Conservation (phyloP, 2,113 vertebrate genomes). For the Albula goreensis region DNA sequence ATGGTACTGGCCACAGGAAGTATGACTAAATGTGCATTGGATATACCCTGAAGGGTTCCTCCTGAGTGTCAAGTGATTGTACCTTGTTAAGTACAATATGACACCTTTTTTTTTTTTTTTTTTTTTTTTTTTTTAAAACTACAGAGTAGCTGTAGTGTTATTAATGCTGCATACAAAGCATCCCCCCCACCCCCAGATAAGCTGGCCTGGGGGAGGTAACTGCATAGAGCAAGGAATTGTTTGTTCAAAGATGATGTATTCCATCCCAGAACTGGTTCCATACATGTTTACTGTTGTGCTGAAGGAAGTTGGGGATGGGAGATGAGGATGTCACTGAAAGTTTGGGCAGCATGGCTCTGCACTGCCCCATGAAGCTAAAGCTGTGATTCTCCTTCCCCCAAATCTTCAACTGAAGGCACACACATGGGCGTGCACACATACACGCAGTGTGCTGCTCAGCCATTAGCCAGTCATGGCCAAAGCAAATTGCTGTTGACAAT, state of each 20-base stretch:
- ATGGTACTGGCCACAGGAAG: no score
- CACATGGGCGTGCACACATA: slow-evolving; percentile 30
- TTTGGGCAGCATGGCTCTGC: slow-evolving; percentile 39
- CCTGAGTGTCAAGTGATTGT: no score
- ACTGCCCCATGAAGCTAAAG: slow-evolving; percentile 49
- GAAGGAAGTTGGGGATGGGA: slow-evolving; percentile 33
- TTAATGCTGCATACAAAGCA: not conserved
- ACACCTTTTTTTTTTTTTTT: no score
- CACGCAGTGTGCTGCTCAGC: slow-evolving; percentile 55
- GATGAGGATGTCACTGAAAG: slow-evolving; percentile 24
- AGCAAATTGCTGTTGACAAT: slow-evolving; percentile 28
- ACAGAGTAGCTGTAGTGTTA: slow-evolving; percentile 20
- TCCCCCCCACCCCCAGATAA: not conserved
- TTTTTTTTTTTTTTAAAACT: not conserved
- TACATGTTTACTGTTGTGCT: slow-evolving; percentile 41
- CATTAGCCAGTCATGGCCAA: slow-evolving; percentile 48
- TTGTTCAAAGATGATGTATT: not conserved
- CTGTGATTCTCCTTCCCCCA: slow-evolving; percentile 32
- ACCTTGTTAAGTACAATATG: no score
- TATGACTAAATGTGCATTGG: no score
- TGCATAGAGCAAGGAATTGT: not conserved
- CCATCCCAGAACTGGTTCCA: slow-evolving; percentile 28
- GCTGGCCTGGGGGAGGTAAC: not conserved
- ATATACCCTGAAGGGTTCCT: no score
- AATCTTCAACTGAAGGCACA: slow-evolving; percentile 57